phyloP scores from a whole-genome alignment of 2,113 vertebrate species.

The Pseudolaguvia tuberculata region DNA sequence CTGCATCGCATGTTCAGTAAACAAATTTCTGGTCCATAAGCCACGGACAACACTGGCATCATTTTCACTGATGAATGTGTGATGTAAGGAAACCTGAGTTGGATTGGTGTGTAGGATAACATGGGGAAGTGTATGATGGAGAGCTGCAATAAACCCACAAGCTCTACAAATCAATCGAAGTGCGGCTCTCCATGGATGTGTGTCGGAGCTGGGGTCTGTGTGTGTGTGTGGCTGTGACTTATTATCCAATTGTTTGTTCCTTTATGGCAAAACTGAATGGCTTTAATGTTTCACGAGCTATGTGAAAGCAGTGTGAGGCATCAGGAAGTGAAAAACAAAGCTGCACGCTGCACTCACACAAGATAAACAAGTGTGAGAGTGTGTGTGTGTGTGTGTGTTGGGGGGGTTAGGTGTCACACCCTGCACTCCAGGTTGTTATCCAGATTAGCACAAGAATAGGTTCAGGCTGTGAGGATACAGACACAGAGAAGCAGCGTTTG shows the following conservation, averaged over 20 bases:
- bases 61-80: conserved; percentile 7
- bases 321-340: neutral
- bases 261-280: conserved; percentile 5
- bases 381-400: neutral
- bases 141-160: conserved; percentile 1
- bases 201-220: conserved; percentile 3
- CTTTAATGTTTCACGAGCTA: neutral
- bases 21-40: too few species aligned
- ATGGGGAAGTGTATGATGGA: neutral
- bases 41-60: too few species aligned
- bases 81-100: neutral
- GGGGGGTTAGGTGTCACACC: too few species aligned
- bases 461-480: too few species aligned
- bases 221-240: neutral
- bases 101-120: conserved; percentile 7
- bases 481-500: too few species aligned
- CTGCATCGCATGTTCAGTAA: too few species aligned
- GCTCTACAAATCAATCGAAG: conserved; percentile 23
- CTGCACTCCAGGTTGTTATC: too few species aligned
- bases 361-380: too few species aligned
- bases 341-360: conserved; percentile 3
- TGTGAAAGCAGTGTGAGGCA: too few species aligned
- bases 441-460: too few species aligned
- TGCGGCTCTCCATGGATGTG: neutral
- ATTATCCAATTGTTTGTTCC: neutral